Base-by-base conservation (phyloP, 2,797 vertebrate species). In the Natrix natrix region DNA sequence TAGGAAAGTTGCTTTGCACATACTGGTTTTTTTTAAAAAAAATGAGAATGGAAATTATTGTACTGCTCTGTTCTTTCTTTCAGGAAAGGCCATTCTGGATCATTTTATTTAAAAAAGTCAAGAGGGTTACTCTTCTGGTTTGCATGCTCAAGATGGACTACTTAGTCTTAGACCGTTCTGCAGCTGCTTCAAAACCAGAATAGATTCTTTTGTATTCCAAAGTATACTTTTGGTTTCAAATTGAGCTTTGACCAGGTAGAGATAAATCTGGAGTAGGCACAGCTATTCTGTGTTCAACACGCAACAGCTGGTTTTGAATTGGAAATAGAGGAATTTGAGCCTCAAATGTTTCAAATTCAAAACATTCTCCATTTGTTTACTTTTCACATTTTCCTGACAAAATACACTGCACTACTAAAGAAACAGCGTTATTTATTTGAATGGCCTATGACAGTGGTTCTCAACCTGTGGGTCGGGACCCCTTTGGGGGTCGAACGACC, bases 41-140 rank as follows among this genome's bases (percentile, higher is more conserved):
- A 95, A 95, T 94, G 92, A 92, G 96, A 96, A 89, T 88, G 94
- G 90, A 95, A 95, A 95, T 94, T 93, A 93, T 96, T 93, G 91
- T 90, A 5, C 43, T 92, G 32, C 22, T 93, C 90, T 93, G 95
- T 95, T 60, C 17, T 92, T 95, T 60, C 12, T 92, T 94, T 94
- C 78, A 95, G 91, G 94, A 96, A 95, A 96, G 90, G 89, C n/a
- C 92, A 57, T 69, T 63, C 78, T 83, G 91, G 87, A 95, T 95
- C 94, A 95, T 48, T 22, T 83, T 83, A 11, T 83, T 83, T 83
- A 48, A 24, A 48, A 83, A 83, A 48, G 37, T 22, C 20, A 48
- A 48, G 10, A 48, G 10, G 1, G 1, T 48, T 48, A 48, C 20
- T 12, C 10, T 83, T 10, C 10, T 83, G 43, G 20, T 48, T 83